phyloP scores from a whole-genome alignment of 2,888 invertebrate species.

The Encarsia formosa region DNA sequence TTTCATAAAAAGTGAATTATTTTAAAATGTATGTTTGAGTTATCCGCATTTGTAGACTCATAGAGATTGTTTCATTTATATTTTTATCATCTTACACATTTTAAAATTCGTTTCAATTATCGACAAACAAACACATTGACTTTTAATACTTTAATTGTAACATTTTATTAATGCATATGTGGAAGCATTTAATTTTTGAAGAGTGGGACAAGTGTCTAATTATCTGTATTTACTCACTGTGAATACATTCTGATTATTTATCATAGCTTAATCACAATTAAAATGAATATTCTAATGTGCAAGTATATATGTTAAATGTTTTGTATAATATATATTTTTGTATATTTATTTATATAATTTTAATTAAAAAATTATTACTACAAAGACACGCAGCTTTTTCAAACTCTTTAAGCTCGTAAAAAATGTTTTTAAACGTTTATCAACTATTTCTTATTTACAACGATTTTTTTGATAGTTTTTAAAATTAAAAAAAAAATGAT shows the following conservation, averaged over 20 bases:
- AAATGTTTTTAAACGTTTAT: too few species aligned
- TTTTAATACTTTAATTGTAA: conserved; percentile 18
- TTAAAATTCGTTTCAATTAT: conserved; percentile 27
- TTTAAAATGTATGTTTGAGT: too few species aligned
- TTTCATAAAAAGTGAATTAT: too few species aligned
- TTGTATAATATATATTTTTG: too few species aligned
- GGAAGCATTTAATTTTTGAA: conserved; percentile 12
- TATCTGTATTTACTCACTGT: conserved; percentile 10
- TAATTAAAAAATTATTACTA: conserved; percentile 12
- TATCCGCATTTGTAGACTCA: too few species aligned
- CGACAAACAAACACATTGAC: conserved; percentile 49
- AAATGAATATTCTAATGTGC: conserved; percentile 15
- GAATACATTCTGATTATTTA: conserved; percentile 14
- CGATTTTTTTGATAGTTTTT: conserved; percentile 3
- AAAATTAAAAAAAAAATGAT: neutral
- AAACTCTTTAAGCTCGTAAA: neutral
- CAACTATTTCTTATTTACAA: neutral
- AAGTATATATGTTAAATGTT: conserved; percentile 17
- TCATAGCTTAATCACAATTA: conserved; percentile 17
- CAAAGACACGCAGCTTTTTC: conserved; percentile 18
- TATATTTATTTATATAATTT: too few species aligned
- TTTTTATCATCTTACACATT: conserved; percentile 1
- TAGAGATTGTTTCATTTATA: conserved; percentile 1
- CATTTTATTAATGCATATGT: conserved; percentile 11
- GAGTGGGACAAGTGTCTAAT: too few species aligned